Evolutionary conservation across 2,888 invertebrate species (phyloP).

Genomic region (Cantharis flavilabris): DNA sequence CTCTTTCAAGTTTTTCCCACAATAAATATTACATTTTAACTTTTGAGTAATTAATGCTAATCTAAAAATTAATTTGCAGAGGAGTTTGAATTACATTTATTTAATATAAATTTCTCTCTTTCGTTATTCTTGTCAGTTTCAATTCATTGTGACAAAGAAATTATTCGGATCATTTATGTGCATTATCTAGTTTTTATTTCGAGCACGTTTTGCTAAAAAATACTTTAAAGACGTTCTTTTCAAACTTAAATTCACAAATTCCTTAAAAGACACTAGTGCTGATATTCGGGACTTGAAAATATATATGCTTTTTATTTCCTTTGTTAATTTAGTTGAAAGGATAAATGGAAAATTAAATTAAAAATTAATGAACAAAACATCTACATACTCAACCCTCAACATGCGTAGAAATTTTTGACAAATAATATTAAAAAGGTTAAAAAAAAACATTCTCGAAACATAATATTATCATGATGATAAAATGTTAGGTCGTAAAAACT

Average conservation of each 20-base stretch:
- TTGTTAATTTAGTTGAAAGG: background rate
- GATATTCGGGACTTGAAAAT: background rate
- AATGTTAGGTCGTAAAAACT: background rate
- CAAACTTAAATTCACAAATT: background rate
- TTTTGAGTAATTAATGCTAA: background rate
- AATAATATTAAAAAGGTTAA: background rate
- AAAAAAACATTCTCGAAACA: background rate
- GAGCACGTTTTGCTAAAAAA: background rate
- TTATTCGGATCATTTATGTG: background rate
- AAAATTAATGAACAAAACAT: background rate
- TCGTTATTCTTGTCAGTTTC: background rate
- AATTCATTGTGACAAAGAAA: background rate
- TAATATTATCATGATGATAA: background rate
- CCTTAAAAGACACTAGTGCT: background rate
- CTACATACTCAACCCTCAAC: background rate
- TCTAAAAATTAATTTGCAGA: background rate
- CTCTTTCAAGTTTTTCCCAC: background rate
- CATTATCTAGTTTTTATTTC: background rate
- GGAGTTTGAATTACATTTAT: background rate
- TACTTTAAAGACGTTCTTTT: background rate
- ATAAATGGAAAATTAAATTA: background rate
- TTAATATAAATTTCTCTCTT: background rate
- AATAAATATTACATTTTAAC: background rate
- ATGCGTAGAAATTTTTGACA: background rate
- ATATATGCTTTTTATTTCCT: background rate